These are phyloP conservation scores for Corythornis vintsioides DNA, from an alignment of 2,113 vertebrate species.

Conservation along the genomic window DNA sequence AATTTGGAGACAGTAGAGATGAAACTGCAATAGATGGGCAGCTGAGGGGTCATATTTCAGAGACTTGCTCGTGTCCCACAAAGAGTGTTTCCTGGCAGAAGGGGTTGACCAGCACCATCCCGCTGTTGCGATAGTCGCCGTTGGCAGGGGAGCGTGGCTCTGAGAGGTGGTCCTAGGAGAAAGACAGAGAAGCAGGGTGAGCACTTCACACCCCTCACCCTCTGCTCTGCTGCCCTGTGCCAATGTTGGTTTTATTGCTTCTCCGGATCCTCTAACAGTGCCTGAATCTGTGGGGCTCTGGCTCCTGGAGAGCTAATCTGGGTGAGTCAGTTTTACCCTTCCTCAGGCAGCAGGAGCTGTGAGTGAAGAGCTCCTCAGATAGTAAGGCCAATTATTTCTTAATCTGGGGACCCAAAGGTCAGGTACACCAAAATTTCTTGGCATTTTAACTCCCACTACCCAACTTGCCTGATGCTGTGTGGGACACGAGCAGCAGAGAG, in stretches of 20 bases:
- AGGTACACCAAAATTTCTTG: not conserved
- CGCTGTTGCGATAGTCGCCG: conserved; percentile 91
- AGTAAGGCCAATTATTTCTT: not conserved
- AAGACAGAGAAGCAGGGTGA: conserved; percentile 32
- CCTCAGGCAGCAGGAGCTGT: not conserved
- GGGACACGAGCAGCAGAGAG: rapidly evolving
- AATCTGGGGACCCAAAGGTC: not conserved
- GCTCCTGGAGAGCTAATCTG: not conserved
- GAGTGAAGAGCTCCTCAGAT: not conserved
- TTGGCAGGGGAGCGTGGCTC: conserved; percentile 94
- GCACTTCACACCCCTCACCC: not conserved
- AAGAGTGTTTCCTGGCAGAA: conserved; percentile 98
- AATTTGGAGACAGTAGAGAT: conserved; percentile 66
- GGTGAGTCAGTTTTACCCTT: not conserved
- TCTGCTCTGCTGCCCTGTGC: not conserved
- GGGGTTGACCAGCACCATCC: conserved; percentile 97
- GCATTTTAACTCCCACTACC: not conserved
- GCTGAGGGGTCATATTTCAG: conserved; percentile 81
- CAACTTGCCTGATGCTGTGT: not conserved
- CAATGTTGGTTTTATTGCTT: not conserved
- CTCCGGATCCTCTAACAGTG: not conserved
- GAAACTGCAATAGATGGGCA: not conserved
- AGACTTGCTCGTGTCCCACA: conserved; percentile 90
- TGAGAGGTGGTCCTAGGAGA: conserved; percentile 85
- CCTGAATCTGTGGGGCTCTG: not conserved